Evolutionary conservation across 2,113 vertebrate genomes (phyloP), one percentile per base, ranked within the genome.

Genomic region (Rhea americana): DNA sequence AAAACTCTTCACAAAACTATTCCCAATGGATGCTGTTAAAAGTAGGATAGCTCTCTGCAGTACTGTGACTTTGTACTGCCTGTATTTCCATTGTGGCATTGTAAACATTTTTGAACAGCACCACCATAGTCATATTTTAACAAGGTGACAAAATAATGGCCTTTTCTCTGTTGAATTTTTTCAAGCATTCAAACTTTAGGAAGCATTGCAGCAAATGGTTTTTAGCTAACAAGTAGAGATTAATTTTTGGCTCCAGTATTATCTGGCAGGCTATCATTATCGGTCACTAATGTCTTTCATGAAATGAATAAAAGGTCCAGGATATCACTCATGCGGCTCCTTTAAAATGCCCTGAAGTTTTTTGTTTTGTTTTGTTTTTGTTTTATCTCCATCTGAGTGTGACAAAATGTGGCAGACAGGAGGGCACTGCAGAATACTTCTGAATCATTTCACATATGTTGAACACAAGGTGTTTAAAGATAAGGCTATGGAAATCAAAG

Each of bases 331-430:
- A 86, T 50, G 59, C 89, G 94, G 56, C 59, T 96, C 90, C 90
- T 95, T 91, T 92, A 87, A 95, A 96, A 90, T 86, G 87, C 24
- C 51, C 79, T 43, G 30, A 83, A 88, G 88, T 95, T 90, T 95
- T 90, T 61, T 85, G 65, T 0, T 90, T 93, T 93, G 68, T 4
- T 86, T 94, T 93, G 82, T 0, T 86, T 95, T 87, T 74, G 47
- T 95, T 96, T 95, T 95, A 96, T 96, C 95, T 95, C 48, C 88
- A 30, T 85, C 87, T 95, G 96, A 95, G 80, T 92, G 91, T 82
- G 91, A 94, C 82, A 95, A 82, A 93, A 92, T 77, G 93, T 37
- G 59, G 85, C 87, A 95, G 94, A 96, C 80, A 94, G 83, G 72
- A 93, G 74, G 79, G 76, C 83, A 89, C 86, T 58, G 1, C 74